These are phyloP conservation scores for Pseudoatta argentina DNA, from an alignment of 1,140 invertebrate genomes.

Conservation along the genomic window DNA sequence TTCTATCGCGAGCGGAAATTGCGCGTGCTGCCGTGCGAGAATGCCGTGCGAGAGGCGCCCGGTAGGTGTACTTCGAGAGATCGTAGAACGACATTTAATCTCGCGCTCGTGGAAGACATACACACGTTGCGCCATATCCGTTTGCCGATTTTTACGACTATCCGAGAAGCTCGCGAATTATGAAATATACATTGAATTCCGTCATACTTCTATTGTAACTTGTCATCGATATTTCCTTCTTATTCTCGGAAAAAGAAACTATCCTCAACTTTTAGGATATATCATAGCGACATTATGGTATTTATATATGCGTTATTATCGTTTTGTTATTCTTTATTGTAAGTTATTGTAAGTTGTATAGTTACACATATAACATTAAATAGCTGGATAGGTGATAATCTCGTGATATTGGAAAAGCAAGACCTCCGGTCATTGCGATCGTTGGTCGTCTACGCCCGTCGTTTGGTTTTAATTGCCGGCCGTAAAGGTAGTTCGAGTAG, in stretches of 20 bases:
- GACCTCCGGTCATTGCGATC: constrained; percentile 17
- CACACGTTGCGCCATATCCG: neutral
- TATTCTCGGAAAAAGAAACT: neutral
- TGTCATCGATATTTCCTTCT: neutral
- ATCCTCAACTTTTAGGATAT: neutral
- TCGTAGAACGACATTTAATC: constrained; percentile 31
- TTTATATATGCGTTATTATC: too few species aligned
- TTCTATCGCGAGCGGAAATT: constrained; percentile 53
- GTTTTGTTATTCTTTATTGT: neutral
- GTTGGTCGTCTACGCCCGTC: constrained; percentile 1
- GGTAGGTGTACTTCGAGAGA: constrained; percentile 22
- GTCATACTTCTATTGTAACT: neutral
- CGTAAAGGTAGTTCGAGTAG: constrained; percentile 8
- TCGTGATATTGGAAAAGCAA: neutral
- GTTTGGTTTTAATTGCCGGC: constrained; percentile 43
- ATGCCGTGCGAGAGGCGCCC: neutral
- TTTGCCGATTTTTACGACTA: constrained; percentile 7
- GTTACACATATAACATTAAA: neutral
- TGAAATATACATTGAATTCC: neutral
- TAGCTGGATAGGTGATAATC: neutral
- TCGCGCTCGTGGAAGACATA: constrained; percentile 10
- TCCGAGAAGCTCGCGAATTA: neutral
- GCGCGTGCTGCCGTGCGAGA: constrained; percentile 18
- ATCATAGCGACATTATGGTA: neutral
- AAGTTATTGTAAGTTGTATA: neutral